Evolutionary conservation across 2,113 vertebrate genomes (phyloP).

Genomic region (zebrafish (Danio rerio)): DNA sequence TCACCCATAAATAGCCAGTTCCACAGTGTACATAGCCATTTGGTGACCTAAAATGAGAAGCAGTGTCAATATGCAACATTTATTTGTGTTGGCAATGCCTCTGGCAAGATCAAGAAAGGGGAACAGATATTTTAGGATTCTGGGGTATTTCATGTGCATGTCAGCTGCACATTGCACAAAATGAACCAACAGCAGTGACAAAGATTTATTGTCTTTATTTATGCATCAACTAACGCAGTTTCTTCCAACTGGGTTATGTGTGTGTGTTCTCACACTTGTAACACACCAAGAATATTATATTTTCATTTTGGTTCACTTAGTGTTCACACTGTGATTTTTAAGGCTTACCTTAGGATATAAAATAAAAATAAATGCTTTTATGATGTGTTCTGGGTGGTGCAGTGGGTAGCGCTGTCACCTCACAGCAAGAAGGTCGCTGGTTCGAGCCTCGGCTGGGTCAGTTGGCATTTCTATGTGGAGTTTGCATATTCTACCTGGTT

Average conservation of each 20-base stretch:
- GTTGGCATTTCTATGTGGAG: too few relatives aligned
- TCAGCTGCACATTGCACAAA: constrained; percentile 11
- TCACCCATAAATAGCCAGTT: constrained; percentile 13
- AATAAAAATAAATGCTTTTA: too few relatives aligned
- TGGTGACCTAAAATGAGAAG: constrained; percentile 13
- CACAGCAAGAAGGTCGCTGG: too few relatives aligned
- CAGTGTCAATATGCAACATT: constrained; percentile 12
- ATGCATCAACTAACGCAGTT: background rate
- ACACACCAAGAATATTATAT: too few relatives aligned
- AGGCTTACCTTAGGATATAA: too few relatives aligned
- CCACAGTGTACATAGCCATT: constrained; percentile 1
- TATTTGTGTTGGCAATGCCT: constrained; percentile 10
- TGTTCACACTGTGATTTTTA: too few relatives aligned
- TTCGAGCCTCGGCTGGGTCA: too few relatives aligned
- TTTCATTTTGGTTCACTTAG: too few relatives aligned
- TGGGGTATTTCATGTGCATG: constrained; percentile 4
- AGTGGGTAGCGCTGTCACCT: too few relatives aligned
- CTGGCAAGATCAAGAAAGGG: constrained; percentile 27
- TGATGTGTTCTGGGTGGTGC: too few relatives aligned
- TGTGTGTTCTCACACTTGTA: too few relatives aligned
- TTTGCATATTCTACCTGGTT: too few relatives aligned
- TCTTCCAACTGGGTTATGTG: background rate
- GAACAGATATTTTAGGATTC: constrained; percentile 30
- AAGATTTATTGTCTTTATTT: background rate
- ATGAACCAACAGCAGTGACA: background rate